phyloP scores from a whole-genome alignment of 2,113 vertebrate genomes.

The Lathamus discolor region DNA sequence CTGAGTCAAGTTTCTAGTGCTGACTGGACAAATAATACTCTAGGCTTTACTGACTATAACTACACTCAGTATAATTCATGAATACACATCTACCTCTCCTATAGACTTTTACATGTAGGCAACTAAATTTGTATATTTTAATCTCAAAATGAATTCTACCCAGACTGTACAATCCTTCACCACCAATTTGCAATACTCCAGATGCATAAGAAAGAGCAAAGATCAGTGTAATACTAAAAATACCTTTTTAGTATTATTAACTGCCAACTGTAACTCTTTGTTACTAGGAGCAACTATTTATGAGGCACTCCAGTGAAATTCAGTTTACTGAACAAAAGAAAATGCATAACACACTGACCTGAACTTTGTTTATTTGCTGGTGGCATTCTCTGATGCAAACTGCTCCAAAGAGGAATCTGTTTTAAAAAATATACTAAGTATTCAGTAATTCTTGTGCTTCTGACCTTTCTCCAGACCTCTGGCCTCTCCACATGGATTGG shows the following conservation, averaged over 20 bases:
- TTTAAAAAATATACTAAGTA: not conserved
- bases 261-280: not conserved
- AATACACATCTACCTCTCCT: not conserved
- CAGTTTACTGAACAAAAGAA: not conserved
- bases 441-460: not conserved
- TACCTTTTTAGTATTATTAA: not conserved
- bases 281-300: not conserved
- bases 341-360: not conserved
- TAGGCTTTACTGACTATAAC: not conserved
- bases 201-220: not conserved
- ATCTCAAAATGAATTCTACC: not conserved
- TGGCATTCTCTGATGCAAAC: not conserved
- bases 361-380: not conserved
- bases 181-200: not conserved
- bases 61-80: not conserved
- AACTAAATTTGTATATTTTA: not conserved
- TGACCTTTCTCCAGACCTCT: conserved; percentile 74
- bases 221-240: not conserved
- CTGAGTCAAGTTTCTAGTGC: not conserved
- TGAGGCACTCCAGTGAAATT: not conserved
- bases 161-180: not conserved
- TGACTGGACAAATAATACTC: not conserved
- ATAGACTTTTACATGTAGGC: not conserved
- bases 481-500: conserved; percentile 97
- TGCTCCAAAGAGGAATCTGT: not conserved